Evolutionary conservation across 2,888 invertebrate genomes (phyloP), one percentile per base, ranked within the genome.

Genomic region (Orgyia antiqua): DNA sequence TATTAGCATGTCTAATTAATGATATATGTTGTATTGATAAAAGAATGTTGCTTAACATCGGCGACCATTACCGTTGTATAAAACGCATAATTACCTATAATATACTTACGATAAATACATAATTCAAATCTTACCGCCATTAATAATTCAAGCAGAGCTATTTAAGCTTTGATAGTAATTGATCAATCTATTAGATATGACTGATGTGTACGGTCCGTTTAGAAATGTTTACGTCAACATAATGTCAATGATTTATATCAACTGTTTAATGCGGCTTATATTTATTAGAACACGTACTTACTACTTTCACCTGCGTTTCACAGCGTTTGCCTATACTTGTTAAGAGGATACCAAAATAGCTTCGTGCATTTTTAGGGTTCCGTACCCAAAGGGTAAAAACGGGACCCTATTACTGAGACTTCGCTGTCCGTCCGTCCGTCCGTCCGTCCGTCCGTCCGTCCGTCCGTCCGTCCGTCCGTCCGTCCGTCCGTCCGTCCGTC

Each of bases 101-200:
- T 34, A 27, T 43, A 44, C 34, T 42, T 44, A 51, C 48, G 43
- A 39, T 53, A 41, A 38, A 44, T 55, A 43, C 42, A 51, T 51
- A 42, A 55, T 49, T 51, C 35, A 39, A 49, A 51, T 42, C 42
- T 42, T 37, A 44, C 27, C 38, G 30, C 29, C 42, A 49, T 51
- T 46, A 49, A 46, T 51, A 51, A 48, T 37, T 38, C 39, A 40
- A 40, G 46, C 37, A 28, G 18, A 41, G 36, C 33, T 35, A 28
- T 51, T 55, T 42, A 39, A 44, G 36, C 19, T 33, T 37, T 41
- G 37, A 41, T 44, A 44, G 39, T 48, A 52, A 51, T 44, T 51
- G 46, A 55, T 49, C 46, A 54, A 51, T 51, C 46, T 51, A 41
- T 41, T 38, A 49, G 49, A 55, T 43, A 51, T 31, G 40, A 36